Evolutionary conservation across 2,888 invertebrate species (phyloP), one percentile per base, ranked within the genome.

Genomic region (Diadegma fenestrale): DNA sequence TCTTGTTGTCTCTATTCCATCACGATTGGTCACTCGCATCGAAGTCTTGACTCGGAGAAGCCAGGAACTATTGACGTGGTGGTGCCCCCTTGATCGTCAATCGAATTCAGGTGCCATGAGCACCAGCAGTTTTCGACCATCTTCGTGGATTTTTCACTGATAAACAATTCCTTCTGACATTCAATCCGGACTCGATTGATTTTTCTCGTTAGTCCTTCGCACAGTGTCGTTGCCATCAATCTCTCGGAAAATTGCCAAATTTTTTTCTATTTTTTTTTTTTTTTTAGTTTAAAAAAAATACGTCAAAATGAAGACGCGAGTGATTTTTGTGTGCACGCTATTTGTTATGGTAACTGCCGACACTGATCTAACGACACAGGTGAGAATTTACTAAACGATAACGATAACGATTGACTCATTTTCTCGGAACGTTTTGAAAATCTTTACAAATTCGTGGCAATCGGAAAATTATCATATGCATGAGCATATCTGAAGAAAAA

Each of bases 11-110:
- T 72, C 80, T 82, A 76, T 68, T 82, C 85, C 80, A 77, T 86
- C 80, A 86, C 72, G 73, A 69, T 80, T 80, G 85, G 85, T 80
- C 85, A 82, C 85, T 86, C 85, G 80, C 80, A 80, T 73, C 85
- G 68, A 76, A 75, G 71, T 80, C 85, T 82, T 82, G 54, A 66
- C 79, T 80, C 64, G 64, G 61, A 66, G 75, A 82, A 82, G 79
- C 79, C 85, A 61, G 64, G 66, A 76, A 81, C 48, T 41, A 54
- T 45, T 64, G 30, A 73, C 64, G 72, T n/a, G 30, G 72, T n/a
- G 30, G 41, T 64, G 63, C n/a, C 19, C 43, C 64, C 64, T 73
- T 78, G 72, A 73, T 85, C 71, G 51, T 58, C 48, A 17, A 69
- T 64, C 66, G 37, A 54, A 75, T 64, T 72, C 45, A 63, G 45